phyloP scores from a whole-genome alignment of 64 coral and sea anemone genomes.

The Orbicella faveolata region DNA sequence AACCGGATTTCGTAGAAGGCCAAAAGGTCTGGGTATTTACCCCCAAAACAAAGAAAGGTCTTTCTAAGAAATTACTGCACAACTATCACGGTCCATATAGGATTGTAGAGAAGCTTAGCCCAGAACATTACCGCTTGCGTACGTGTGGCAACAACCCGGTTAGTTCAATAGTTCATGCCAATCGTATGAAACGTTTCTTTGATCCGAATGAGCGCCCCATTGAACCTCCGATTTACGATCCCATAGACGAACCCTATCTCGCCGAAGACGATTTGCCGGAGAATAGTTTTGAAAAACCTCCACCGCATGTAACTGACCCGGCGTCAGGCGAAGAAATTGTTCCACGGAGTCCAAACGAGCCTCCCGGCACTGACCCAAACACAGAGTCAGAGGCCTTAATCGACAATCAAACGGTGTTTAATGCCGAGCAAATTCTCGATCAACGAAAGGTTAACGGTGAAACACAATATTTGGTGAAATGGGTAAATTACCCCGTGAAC shows the following conservation, averaged over 20 bases:
- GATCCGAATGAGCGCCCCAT: conserved; percentile 34
- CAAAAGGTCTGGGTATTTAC: conserved; percentile 48
- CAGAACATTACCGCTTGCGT: conserved; percentile 36
- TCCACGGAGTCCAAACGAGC: too few species aligned
- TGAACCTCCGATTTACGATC: not conserved
- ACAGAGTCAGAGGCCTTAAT: not conserved
- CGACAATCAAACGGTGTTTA: not conserved
- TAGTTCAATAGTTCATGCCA: conserved; percentile 27
- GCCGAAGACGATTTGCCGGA: not conserved
- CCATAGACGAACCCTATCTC: not conserved
- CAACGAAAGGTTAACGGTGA: too few species aligned
- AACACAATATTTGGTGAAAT: too few species aligned
- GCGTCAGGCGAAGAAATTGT: too few species aligned
- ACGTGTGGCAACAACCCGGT: conserved; percentile 31
- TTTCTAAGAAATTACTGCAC: conserved; percentile 35
- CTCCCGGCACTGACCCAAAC: too few species aligned
- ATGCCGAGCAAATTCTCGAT: too few species aligned
- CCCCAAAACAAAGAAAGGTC: conserved; percentile 15
- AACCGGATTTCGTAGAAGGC: conserved; percentile 3
- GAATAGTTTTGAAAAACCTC: not conserved
- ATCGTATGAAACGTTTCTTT: conserved; percentile 33
- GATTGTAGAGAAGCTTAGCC: not conserved
- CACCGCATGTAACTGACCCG: too few species aligned
- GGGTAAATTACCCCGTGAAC: too few species aligned
- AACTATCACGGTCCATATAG: conserved; percentile 46